phyloP scores from a whole-genome alignment of 2,797 vertebrate species.

The Ctenopoma multispine region DNA sequence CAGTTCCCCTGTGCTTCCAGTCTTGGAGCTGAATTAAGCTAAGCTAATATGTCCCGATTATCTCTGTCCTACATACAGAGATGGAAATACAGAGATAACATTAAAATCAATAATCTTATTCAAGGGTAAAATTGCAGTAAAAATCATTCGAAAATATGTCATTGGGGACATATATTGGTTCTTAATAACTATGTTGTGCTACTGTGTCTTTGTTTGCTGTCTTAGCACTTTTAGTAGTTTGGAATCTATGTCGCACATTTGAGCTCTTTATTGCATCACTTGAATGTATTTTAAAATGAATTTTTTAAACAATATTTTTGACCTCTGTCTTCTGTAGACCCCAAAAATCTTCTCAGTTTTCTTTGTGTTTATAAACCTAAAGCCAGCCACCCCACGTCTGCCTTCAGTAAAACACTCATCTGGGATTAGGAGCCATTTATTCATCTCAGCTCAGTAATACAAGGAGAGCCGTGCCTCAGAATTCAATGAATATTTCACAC shows the following conservation, averaged over 20 bases:
- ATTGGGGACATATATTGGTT: neutral
- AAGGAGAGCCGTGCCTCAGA: slow-evolving; percentile 69
- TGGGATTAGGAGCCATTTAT: slow-evolving; percentile 81
- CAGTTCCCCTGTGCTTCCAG: neutral
- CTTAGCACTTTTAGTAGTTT: slow-evolving; percentile 1
- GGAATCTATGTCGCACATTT: neutral
- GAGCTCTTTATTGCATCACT: slow-evolving; percentile 7
- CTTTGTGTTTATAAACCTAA: slow-evolving; percentile 59
- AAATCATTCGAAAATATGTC: neutral
- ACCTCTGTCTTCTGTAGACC: slow-evolving; percentile 48
- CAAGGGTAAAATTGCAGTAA: neutral
- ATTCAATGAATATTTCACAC: slow-evolving; percentile 83
- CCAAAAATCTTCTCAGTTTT: slow-evolving; percentile 44
- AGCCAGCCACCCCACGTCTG: slow-evolving; percentile 54
- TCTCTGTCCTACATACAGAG: neutral
- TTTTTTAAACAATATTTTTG: slow-evolving; percentile 43
- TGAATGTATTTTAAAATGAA: slow-evolving; percentile 24
- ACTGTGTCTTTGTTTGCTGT: neutral
- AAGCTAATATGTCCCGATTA: neutral
- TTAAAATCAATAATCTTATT: neutral
- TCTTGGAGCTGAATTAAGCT: neutral
- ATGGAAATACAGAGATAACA: neutral
- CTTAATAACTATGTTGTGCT: neutral
- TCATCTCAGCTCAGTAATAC: slow-evolving; percentile 75
- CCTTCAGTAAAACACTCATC: slow-evolving; percentile 77